Conservation (phyloP, 2,113 vertebrate genomes). For the Axis porcinus region DNA sequence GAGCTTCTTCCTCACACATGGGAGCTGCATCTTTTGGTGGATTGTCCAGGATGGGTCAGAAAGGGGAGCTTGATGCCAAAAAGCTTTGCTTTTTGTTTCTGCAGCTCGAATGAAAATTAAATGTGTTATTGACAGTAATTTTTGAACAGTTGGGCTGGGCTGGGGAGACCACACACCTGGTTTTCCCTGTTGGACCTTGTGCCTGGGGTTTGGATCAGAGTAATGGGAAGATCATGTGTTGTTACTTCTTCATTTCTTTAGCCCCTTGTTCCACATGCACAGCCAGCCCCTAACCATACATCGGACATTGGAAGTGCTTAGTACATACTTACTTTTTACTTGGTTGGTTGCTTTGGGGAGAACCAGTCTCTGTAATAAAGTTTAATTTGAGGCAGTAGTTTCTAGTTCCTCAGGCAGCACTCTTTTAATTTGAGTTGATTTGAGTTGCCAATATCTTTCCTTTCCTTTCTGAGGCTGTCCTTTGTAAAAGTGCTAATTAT, state of each 20-base stretch:
- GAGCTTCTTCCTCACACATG: not conserved
- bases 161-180: not conserved
- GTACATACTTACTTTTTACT: not conserved
- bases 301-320: not conserved
- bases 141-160: not conserved
- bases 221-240: not conserved
- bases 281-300: not conserved
- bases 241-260: not conserved
- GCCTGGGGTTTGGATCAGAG: not conserved
- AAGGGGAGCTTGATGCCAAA: not conserved
- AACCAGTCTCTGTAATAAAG: not conserved
- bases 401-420: not conserved
- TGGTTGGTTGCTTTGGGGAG: not conserved
- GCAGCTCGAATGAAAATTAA: not conserved
- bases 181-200: not conserved
- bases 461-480: not conserved
- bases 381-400: not conserved
- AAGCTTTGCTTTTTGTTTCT: not conserved
- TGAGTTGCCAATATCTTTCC: not conserved
- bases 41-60: not conserved
- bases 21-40: not conserved
- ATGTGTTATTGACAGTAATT: not conserved
- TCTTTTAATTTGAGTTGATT: not conserved
- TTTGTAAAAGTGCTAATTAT: not conserved
- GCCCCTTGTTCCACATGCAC: not conserved